Evolutionary conservation across 2,797 vertebrate species (phyloP), one percentile per base, ranked within the genome.

Genomic region (Pitangus sulphuratus): DNA sequence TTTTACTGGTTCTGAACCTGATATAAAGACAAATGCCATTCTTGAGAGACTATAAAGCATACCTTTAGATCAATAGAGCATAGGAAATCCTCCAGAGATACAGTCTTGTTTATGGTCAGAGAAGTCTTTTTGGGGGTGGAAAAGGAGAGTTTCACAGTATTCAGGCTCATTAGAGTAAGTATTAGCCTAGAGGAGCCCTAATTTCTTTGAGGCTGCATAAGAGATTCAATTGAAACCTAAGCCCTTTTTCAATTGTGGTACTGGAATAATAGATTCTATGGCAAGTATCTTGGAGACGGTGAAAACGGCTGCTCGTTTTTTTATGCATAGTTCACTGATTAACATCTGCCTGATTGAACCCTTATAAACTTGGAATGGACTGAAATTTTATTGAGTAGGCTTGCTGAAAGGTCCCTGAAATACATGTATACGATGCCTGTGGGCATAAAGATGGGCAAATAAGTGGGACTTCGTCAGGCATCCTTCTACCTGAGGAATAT

Each of bases 221-320:
- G 68, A 89, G 81, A 79, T 69, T 96, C 92, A 90, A 96, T 96
- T 97, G 72, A 95, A 95, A 97, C 91, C 62, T 89, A 93, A 95
- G 93, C 66, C 61, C 71, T 89, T 97, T 97, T 95, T 71, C 83
- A 95, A 93, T 95, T 95, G 94, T 95, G 92, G 61, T 81, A 91
- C 94, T 61, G 83, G 62, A 89, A 90, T 90, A 93, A 95, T 90
- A 83, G 95, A 97, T 90, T 97, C 93, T 96, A 80, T 93, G 68
- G 86, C 83, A 96, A 97, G 84, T 95, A 95, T 97, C 96, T 97
- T 97, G 83, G 95, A 91, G 90, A 97, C 95, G 96, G 90, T 97
- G 91, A 95, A 97, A 96, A 94, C 8, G 94, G 96, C 95, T 97
- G 94, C 97, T 97, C 93, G 92, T 91, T 97, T 96, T 97, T 97